Conservation (phyloP, 2,888 invertebrate species). For the Oscheius sp. region DNA sequence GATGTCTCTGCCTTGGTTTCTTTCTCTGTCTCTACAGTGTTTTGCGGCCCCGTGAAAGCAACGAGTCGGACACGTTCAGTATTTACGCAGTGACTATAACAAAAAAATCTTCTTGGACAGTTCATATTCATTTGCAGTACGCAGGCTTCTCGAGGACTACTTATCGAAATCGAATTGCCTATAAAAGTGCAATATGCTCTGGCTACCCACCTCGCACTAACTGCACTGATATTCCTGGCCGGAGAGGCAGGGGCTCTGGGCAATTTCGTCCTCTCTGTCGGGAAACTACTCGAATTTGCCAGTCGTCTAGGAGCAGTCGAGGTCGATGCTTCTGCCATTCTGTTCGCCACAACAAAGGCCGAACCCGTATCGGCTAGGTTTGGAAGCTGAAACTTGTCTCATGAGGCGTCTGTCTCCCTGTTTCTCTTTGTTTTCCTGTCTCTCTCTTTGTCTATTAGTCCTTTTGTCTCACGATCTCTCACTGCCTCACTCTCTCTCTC, state of each 20-base stretch:
- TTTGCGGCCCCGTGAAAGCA: background rate
- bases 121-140: too few relatives aligned
- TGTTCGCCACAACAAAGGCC: conserved; percentile 49
- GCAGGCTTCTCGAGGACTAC: too few relatives aligned
- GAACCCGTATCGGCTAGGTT: conserved; percentile 39
- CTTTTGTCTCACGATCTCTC: too few relatives aligned
- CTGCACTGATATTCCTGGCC: conserved; percentile 5
- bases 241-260: conserved; percentile 46
- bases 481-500: too few relatives aligned
- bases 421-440: too few relatives aligned
- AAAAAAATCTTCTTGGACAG: too few relatives aligned
- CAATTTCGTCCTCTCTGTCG: conserved; percentile 48
- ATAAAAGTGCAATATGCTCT: too few relatives aligned
- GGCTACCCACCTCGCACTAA: conserved; percentile 18
- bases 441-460: too few relatives aligned
- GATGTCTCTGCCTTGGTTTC: background rate
- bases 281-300: conserved; percentile 49
- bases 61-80: background rate
- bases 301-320: conserved; percentile 42
- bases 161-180: too few relatives aligned
- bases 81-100: background rate
- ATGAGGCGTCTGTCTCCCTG: too few relatives aligned
- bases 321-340: conserved; percentile 42
- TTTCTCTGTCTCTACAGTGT: background rate
- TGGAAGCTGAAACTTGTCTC: conserved; percentile 41